A percentile compares a stretch with the other conserved stretches of the same genome.
These are phyloP conservation scores for Dicycla oo DNA, from an alignment of 2,888 invertebrate species.

Conservation along the genomic window DNA sequence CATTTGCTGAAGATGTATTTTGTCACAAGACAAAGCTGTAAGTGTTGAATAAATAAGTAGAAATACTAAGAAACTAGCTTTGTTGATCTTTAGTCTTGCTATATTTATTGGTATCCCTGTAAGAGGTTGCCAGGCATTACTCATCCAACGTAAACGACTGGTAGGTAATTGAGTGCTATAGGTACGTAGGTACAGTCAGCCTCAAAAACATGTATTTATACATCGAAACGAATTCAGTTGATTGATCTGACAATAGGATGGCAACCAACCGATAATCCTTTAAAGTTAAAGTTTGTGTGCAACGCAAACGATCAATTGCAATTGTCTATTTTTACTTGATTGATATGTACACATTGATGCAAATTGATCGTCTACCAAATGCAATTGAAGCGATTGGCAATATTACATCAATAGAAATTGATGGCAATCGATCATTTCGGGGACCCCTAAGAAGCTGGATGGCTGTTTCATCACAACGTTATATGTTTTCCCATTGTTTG, in stretches of 20 bases:
- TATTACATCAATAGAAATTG: too few species aligned
- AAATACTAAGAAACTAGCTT: slow-evolving; percentile 7
- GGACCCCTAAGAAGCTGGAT: too few species aligned
- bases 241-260: neutral
- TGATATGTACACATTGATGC: too few species aligned
- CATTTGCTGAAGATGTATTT: neutral
- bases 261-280: neutral
- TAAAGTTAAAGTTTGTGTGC: neutral
- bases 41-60: neutral
- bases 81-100: slow-evolving; percentile 6
- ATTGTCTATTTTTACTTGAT: too few species aligned
- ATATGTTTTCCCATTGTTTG: too few species aligned
- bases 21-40: neutral
- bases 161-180: slow-evolving; percentile 27
- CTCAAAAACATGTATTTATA: neutral
- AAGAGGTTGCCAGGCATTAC: neutral
- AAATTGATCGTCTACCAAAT: too few species aligned
- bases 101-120: slow-evolving; percentile 22
- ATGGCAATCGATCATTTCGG: too few species aligned
- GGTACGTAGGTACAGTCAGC: neutral
- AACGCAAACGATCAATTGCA: too few species aligned
- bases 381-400: too few species aligned
- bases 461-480: too few species aligned
- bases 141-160: slow-evolving; percentile 5
- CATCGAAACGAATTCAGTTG: neutral